A percentile compares a stretch with the other conserved stretches of the same genome.
These are phyloP conservation scores for Pterocles orientalis DNA, from an alignment of 2,113 vertebrate genomes.

Conservation along the genomic window DNA sequence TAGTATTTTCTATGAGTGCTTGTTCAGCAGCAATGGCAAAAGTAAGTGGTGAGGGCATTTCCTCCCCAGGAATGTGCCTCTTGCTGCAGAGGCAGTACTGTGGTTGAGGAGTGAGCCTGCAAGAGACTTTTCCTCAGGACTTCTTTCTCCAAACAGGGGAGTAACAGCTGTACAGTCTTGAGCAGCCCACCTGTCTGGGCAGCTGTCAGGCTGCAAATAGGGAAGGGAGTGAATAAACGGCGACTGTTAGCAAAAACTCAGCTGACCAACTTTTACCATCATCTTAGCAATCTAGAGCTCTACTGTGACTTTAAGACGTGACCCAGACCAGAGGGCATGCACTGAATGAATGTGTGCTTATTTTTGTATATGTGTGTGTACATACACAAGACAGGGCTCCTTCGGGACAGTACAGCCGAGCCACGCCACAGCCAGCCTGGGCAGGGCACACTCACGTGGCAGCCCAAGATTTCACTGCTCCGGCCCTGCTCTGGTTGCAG, in stretches of 20 bases:
- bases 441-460: not conserved
- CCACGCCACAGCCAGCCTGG: not conserved
- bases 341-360: not conserved
- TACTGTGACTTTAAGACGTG: not conserved
- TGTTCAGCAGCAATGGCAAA: not conserved
- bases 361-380: not conserved
- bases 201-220: not conserved
- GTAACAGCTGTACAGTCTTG: not conserved
- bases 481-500: not conserved
- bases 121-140: not conserved
- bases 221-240: not conserved
- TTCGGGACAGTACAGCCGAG: not conserved
- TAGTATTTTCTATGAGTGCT: not conserved
- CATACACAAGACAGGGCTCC: accelerated
- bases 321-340: not conserved
- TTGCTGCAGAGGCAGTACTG: accelerated
- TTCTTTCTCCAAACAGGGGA: not conserved
- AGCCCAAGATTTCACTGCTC: not conserved
- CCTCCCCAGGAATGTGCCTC: accelerated
- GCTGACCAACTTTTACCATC: not conserved
- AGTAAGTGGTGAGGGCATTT: not conserved
- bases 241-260: not conserved
- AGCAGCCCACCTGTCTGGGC: not conserved
- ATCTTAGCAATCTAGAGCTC: not conserved
- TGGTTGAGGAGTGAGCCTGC: not conserved